Base-by-base conservation (phyloP, 2,797 vertebrate species). In the Agapornis canus region DNA sequence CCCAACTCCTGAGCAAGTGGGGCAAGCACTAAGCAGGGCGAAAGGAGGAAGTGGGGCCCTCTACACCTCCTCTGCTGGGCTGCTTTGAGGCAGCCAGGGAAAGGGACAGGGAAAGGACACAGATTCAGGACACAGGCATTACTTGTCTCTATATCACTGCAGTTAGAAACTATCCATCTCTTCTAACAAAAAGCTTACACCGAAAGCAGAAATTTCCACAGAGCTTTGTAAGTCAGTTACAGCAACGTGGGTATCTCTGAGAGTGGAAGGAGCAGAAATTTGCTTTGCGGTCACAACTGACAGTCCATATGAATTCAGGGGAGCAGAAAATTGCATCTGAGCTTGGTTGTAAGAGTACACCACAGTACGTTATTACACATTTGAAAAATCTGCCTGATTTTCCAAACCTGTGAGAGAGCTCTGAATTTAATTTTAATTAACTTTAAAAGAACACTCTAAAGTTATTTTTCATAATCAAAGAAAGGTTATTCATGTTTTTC, bases 241-340 rank as follows among this genome's bases (percentile, higher is more conserved):
- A 93, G 66, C 82, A 88, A 35, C 11, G n/a, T 76, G 69, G 61
- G 5, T 79, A 78, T 82, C 92, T 95, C 85, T 31, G 77, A 92
- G 60, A 63, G 87, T 61, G 51, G 69, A 90, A 92, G 89, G 93
- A 90, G 91, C 18, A 83, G 42, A 82, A 91, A 83, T 95, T 80
- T 95, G 79, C 94, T 95, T 94, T 90, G 89, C 66, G 47, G 93
- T 85, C 91, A 93, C 85, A 91, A 71, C 87, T 81, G 91, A 68
- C 65, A 92, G 90, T 70, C 77, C 92, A 93, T 90, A 95, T 94
- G 97, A 96, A 97, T 83, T 95, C 97, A 95, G 78, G 6, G 64
- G 90, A 97, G 97, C 97, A 97, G 95, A 97, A 97, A 97, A 97
- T 94, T 97, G 94, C 93, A 96, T 95, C 84, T 40, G 77, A 90